Conservation (phyloP, 2,888 invertebrate genomes). For the Pyrocoelia pectoralis region DNA sequence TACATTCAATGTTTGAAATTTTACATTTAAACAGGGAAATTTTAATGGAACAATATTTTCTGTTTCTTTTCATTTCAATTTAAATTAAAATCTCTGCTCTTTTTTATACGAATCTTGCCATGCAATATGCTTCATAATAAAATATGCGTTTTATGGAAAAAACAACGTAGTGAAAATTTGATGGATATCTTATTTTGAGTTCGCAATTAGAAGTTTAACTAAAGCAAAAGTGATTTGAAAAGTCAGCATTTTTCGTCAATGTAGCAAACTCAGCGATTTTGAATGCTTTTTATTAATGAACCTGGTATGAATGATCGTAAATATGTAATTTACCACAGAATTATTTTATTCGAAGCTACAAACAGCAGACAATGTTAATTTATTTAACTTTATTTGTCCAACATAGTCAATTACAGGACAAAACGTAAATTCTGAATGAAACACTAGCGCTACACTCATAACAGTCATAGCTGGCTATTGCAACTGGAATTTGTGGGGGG, state of each 20-base stretch:
- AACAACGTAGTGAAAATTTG: conserved; percentile 32
- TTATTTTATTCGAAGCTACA: neutral
- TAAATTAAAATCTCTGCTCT: neutral
- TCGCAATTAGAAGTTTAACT: conserved; percentile 36
- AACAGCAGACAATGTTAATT: no score
- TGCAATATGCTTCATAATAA: conserved; percentile 2
- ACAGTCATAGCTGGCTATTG: no score
- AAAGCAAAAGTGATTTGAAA: conserved; percentile 36
- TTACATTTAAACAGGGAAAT: no score
- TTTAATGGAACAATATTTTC: no score
- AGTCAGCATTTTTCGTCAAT: conserved; percentile 31
- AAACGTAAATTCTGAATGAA: no score
- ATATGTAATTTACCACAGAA: conserved; percentile 23
- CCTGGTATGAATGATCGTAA: conserved; percentile 24
- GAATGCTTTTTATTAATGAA: conserved; percentile 31
- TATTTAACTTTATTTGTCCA: no score
- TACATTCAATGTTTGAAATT: neutral
- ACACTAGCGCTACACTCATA: no score
- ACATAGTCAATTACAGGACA: no score
- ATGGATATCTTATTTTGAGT: conserved; percentile 35
- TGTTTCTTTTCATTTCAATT: neutral
- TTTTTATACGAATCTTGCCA: neutral
- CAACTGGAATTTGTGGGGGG: no score
- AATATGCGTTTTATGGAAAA: conserved; percentile 29
- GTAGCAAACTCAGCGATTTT: conserved; percentile 27